A percentile compares a stretch with the other conserved stretches of the same genome.
These are phyloP conservation scores for Drosophila pruinosa DNA, from an alignment of 1,140 invertebrate genomes.

Conservation along the genomic window DNA sequence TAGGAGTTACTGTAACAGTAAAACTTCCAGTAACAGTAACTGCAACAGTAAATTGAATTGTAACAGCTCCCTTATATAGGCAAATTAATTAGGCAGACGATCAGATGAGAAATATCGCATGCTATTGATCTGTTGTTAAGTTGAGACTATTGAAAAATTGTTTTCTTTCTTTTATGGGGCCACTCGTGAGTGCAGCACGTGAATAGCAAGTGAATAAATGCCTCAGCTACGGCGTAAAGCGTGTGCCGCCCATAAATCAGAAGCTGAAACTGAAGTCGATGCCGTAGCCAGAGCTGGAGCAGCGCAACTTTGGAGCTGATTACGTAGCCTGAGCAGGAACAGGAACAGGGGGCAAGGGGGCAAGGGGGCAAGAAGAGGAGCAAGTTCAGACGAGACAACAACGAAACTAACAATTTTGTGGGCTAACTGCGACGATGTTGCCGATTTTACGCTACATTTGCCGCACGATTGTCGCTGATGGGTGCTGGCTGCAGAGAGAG, in stretches of 20 bases:
- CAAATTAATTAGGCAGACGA: not conserved
- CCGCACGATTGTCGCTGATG: constrained; percentile 59
- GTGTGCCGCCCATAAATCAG: constrained; percentile 60
- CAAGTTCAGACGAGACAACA: constrained; percentile 48
- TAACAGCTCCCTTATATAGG: not conserved
- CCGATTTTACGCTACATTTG: constrained; percentile 78
- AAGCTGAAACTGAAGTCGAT: not conserved
- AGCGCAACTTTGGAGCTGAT: constrained; percentile 31
- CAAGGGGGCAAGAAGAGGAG: not conserved
- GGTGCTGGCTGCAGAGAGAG: not conserved
- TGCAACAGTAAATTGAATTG: not conserved
- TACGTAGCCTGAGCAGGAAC: constrained; percentile 7
- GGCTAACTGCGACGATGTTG: constrained; percentile 50
- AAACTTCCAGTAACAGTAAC: not conserved
- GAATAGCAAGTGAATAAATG: constrained; percentile 29
- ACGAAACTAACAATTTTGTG: constrained; percentile 72
- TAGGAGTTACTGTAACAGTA: not conserved
- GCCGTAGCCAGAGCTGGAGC: not conserved
- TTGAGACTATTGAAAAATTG: not conserved
- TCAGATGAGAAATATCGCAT: not conserved
- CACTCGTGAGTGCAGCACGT: constrained; percentile 11
- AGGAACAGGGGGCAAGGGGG: not conserved
- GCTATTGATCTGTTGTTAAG: constrained; percentile 25
- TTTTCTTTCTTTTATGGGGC: constrained; percentile 18
- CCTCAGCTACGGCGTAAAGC: constrained; percentile 27